Conservation (phyloP, 2,797 vertebrate species). For the Megaceryle alcyon region DNA sequence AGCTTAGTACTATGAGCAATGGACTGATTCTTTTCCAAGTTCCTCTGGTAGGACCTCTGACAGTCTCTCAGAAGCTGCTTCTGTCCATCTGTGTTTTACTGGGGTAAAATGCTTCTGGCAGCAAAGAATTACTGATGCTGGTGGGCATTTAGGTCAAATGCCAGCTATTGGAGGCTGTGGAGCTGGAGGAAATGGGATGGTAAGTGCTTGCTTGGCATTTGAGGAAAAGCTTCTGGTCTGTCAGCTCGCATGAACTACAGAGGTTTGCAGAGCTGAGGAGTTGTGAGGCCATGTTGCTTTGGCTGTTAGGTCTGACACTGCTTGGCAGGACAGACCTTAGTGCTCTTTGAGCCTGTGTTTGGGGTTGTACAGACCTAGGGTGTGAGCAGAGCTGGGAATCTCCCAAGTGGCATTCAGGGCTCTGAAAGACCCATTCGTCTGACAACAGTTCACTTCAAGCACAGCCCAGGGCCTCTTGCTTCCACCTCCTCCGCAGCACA, state of each 20-base stretch:
- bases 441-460: neutral
- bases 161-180: neutral
- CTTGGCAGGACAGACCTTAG: neutral
- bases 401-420: neutral
- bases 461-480: neutral
- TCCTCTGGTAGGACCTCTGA: neutral
- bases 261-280: neutral
- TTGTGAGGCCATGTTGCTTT: neutral
- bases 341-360: neutral
- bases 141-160: neutral
- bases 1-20: neutral
- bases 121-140: neutral
- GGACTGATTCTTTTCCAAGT: neutral
- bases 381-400: neutral
- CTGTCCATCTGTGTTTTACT: neutral
- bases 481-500: neutral
- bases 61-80: neutral
- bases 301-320: neutral
- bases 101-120: neutral
- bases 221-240: slow-evolving; percentile 4
- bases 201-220: neutral
- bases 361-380: neutral
- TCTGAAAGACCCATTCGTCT: neutral
- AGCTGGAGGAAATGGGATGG: neutral
- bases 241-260: neutral